Base-by-base conservation (phyloP, 1,140 invertebrate genomes). In the Pseudomyrmex flavicornis region DNA sequence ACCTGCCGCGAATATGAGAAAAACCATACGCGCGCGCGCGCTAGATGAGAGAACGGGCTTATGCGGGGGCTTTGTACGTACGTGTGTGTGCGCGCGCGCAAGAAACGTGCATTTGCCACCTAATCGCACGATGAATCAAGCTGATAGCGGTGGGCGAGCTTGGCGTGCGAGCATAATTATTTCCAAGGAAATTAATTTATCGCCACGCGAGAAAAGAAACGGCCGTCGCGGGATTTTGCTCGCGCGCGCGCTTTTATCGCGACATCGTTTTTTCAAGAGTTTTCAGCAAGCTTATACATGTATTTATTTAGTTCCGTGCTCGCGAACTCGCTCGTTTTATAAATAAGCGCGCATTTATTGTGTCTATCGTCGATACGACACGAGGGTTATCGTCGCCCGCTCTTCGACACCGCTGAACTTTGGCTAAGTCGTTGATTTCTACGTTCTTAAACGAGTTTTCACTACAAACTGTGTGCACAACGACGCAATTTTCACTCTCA, bases 291-390 rank as follows among this genome's bases (percentile, higher is more conserved):
- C 54, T 84, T 79, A 52, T 20, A 83, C 12, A 58, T 56, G 35
- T 13, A 15, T 22, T 7, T 10, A 8, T 12, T 22, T 17, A 54
- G 26, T 22, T 20, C 66, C 69, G n/a, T 50, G 63, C 50, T 69
- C n/a, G 44, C 46, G 2, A 56, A 50, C 35, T 7, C 65, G 22
- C 13, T 15, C 20, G 26, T 89, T 63, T 73, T 69, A 90, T 90
- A 91, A 91, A 90, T 91, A 91, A 91, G 73, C 83, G 82, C 15
- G 63, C 70, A 76, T 85, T 92, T 91, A 92, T 92, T 92, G 85
- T 89, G 90, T 91, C 90, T 91, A 90, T 90, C 85, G 87, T 76
- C 76, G 88, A 91, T 91, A 91, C 35, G 35, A 5, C 73, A 62
- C 56, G 44, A 68, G 66, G 80, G 86, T 91, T 91, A 91, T 92